These are phyloP conservation scores for Myodes glareolus DNA, from an alignment of 2,113 vertebrate species.

Conservation along the genomic window DNA sequence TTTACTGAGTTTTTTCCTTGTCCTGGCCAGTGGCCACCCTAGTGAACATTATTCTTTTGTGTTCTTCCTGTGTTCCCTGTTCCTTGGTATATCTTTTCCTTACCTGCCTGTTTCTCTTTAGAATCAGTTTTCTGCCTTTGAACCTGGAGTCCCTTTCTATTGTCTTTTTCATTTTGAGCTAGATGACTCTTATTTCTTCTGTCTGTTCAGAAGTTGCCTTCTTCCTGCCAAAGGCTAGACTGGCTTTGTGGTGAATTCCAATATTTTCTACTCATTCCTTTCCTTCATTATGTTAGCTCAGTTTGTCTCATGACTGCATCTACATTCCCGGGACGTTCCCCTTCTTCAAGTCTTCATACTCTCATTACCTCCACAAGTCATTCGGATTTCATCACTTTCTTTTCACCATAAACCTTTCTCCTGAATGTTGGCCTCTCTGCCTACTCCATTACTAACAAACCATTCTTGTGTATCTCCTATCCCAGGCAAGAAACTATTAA, in stretches of 20 bases:
- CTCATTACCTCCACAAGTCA: background rate
- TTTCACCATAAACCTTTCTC: background rate
- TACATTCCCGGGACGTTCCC: background rate
- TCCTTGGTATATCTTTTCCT: background rate
- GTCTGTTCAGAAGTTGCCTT: background rate
- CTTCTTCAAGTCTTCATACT: background rate
- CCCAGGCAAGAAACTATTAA: background rate
- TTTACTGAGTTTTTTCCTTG: background rate
- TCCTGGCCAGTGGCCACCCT: background rate
- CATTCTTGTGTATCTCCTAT: background rate
- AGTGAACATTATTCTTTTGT: background rate
- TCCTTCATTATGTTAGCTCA: fast-evolving
- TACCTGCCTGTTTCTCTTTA: background rate
- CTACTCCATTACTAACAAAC: background rate
- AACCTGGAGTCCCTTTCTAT: background rate
- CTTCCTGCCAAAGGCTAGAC: background rate
- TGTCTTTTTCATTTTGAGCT: background rate
- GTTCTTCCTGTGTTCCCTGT: background rate
- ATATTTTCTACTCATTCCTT: background rate
- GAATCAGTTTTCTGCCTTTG: background rate
- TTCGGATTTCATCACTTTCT: background rate
- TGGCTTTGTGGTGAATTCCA: background rate
- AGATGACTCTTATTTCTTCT: background rate
- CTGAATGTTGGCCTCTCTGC: background rate
- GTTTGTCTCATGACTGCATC: background rate